These are phyloP conservation scores for Neogobius melanostomus DNA, from an alignment of 2,113 vertebrate species.

Conservation along the genomic window DNA sequence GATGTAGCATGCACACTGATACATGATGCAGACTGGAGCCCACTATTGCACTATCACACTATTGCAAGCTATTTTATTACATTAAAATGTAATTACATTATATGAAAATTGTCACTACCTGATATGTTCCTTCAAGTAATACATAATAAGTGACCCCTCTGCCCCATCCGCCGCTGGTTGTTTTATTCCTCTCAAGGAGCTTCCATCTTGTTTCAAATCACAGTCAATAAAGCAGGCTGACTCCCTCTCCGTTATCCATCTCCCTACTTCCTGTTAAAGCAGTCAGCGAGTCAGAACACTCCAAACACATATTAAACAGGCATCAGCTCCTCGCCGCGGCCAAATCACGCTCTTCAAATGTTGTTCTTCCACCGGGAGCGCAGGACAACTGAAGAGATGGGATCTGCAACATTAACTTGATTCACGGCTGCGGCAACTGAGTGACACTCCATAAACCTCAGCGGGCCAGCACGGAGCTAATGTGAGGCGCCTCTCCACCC, in stretches of 20 bases:
- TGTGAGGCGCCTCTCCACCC: slow-evolving; percentile 64
- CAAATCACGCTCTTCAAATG: slow-evolving; percentile 80
- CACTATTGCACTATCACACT: no score
- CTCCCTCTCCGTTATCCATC: slow-evolving; percentile 36
- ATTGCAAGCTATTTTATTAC: no score
- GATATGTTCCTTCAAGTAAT: neutral
- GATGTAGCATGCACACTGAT: no score
- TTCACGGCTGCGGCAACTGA: slow-evolving; percentile 73
- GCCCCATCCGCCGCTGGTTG: slow-evolving; percentile 34
- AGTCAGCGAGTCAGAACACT: slow-evolving; percentile 74
- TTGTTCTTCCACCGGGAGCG: slow-evolving; percentile 76
- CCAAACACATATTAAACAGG: slow-evolving; percentile 78
- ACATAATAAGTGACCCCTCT: slow-evolving; percentile 36
- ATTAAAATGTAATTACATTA: no score
- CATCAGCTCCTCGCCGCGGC: slow-evolving; percentile 73
- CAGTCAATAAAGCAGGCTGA: slow-evolving; percentile 67
- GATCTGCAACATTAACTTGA: slow-evolving; percentile 80
- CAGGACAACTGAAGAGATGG: slow-evolving; percentile 75
- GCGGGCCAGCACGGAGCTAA: slow-evolving; percentile 66
- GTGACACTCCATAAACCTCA: slow-evolving; percentile 80
- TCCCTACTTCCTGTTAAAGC: slow-evolving; percentile 69
- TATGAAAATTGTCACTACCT: neutral
- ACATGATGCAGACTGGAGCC: no score
- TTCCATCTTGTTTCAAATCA: slow-evolving; percentile 73
- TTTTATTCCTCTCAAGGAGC: slow-evolving; percentile 63